Percentiles rank a stretch among this genome's conserved stretches.
Evolutionary conservation across 2,888 invertebrate species (phyloP).

Genomic region (Drosophila fulvimacula): DNA sequence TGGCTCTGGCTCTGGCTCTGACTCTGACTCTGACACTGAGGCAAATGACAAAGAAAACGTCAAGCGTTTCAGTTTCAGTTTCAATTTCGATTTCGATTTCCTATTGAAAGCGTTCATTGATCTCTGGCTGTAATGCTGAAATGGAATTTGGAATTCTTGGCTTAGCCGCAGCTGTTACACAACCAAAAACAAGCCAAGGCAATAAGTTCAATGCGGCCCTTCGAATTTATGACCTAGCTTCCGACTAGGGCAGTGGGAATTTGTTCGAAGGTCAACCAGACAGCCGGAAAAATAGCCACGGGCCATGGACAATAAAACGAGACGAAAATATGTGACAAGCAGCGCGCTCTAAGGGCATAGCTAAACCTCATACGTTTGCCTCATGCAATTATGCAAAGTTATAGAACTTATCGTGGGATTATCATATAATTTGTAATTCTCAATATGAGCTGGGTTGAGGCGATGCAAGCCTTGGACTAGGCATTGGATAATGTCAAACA

Average conservation of each 20-base stretch:
- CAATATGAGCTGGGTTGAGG: constrained; percentile 21
- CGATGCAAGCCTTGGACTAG: constrained; percentile 67
- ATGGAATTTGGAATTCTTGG: constrained; percentile 35
- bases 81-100: constrained; percentile 67
- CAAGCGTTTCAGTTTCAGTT: constrained; percentile 46
- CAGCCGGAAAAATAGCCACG: constrained; percentile 32
- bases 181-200: constrained; percentile 52
- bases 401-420: background rate
- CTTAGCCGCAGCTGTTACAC: constrained; percentile 23
- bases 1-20: background rate
- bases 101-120: constrained; percentile 77
- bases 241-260: constrained; percentile 55
- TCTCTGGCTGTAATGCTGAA: constrained; percentile 48
- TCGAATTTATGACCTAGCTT: constrained; percentile 51
- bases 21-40: background rate
- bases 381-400: background rate
- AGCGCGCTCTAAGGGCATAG: background rate
- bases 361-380: too few species aligned
- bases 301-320: background rate
- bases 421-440: constrained; percentile 10
- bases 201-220: constrained; percentile 20
- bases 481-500: constrained; percentile 72
- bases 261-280: constrained; percentile 44
- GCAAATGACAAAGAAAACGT: constrained; percentile 42
- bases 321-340: constrained; percentile 12